Conservation (phyloP, 2,113 vertebrate genomes). For the Jacana jacana region DNA sequence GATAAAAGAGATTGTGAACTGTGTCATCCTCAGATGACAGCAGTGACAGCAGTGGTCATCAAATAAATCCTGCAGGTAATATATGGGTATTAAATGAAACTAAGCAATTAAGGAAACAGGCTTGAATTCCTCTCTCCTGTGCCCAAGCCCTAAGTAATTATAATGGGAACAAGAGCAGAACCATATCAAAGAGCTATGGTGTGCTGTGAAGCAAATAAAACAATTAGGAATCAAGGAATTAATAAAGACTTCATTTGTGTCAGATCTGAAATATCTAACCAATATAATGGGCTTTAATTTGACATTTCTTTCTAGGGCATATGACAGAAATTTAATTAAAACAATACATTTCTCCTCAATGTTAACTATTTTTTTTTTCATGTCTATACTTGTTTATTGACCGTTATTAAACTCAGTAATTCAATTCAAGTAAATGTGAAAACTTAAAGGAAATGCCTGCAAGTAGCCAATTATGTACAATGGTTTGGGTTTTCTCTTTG, state of each 20-base stretch:
- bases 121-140: not conserved
- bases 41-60: not conserved
- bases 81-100: not conserved
- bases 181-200: not conserved
- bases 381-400: slow-evolving; percentile 28
- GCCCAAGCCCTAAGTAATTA: not conserved
- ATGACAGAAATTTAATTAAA: slow-evolving; percentile 66
- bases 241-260: slow-evolving; percentile 58
- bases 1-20: not conserved
- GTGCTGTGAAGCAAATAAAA: slow-evolving; percentile 38
- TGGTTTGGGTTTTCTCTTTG: not conserved
- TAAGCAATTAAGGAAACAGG: not conserved
- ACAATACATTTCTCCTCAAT: slow-evolving; percentile 55
- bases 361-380: not conserved
- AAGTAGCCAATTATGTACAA: not conserved
- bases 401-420: slow-evolving; percentile 59
- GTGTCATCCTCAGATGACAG: not conserved
- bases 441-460: not conserved
- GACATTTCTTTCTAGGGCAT: not conserved
- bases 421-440: slow-evolving; percentile 29
- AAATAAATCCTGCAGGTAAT: not conserved
- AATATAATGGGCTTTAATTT: slow-evolving; percentile 50
- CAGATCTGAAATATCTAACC: slow-evolving; percentile 54
- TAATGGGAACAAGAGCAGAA: not conserved
- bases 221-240: slow-evolving; percentile 41